These are phyloP conservation scores for Thaumatotibia leucotreta DNA, from an alignment of 1,140 invertebrate species.

Conservation along the genomic window DNA sequence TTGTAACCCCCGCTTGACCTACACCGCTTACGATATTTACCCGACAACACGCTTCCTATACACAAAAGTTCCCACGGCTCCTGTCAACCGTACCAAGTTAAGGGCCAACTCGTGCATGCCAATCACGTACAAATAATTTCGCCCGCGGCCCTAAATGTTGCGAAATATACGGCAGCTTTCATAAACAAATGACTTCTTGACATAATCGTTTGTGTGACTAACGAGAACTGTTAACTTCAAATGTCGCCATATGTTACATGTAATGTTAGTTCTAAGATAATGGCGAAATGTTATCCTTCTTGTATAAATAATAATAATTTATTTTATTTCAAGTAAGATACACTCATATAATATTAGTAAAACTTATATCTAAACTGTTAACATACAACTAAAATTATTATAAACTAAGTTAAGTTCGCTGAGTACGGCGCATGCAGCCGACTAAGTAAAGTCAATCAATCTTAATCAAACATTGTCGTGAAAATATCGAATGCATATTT, in stretches of 20 bases:
- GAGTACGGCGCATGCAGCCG: too few relatives aligned
- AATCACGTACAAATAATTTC: constrained; percentile 39
- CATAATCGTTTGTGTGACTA: not conserved
- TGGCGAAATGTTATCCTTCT: not conserved
- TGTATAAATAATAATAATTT: too few relatives aligned
- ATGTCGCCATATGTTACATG: not conserved
- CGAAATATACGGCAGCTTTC: constrained; percentile 8
- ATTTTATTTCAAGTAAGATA: too few relatives aligned
- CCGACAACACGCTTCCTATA: not conserved
- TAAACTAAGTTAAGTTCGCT: too few relatives aligned
- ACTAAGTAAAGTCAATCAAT: not conserved
- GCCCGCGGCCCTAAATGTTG: not conserved
- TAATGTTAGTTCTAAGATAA: not conserved
- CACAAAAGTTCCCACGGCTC: constrained; percentile 23
- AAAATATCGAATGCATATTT: not conserved
- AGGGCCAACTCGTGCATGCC: constrained; percentile 48
- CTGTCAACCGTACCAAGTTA: constrained; percentile 25
- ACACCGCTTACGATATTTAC: not conserved
- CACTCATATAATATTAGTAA: too few relatives aligned
- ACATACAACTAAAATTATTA: too few relatives aligned
- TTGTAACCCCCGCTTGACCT: constrained; percentile 1
- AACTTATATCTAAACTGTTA: too few relatives aligned
- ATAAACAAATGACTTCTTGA: constrained; percentile 6
- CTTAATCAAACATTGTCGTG: not conserved
- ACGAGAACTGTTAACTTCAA: not conserved